Percentiles rank a stretch among this genome's conserved stretches.
phyloP scores from a whole-genome alignment of 2,797 vertebrate genomes.

The Lycodopsis pacificus region DNA sequence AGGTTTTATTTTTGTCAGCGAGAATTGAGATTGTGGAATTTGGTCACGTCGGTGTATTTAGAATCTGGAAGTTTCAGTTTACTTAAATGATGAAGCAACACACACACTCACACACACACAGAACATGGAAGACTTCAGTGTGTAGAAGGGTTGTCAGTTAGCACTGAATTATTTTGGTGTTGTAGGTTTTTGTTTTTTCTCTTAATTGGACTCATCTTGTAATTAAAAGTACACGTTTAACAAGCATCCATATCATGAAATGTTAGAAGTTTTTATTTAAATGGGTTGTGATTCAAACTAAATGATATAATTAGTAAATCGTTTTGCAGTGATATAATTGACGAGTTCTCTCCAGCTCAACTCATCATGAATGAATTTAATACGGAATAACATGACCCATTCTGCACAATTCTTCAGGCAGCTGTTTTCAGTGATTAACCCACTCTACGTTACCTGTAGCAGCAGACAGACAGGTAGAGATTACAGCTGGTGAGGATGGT shows the following conservation, averaged over 20 bases:
- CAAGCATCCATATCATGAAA: not conserved
- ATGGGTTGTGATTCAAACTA: not conserved
- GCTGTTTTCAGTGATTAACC: no score
- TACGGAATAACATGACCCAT: not conserved
- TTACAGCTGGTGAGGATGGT: not conserved
- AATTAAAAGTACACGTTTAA: not conserved
- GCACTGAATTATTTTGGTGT: not conserved
- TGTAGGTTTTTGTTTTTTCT: not conserved
- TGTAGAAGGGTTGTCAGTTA: no score
- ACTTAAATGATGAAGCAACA: not conserved
- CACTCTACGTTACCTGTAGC: no score
- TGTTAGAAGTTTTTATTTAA: not conserved
- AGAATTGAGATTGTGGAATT: conserved; percentile 17
- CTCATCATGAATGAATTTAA: not conserved
- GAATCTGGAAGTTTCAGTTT: conserved; percentile 31
- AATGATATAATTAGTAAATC: not conserved
- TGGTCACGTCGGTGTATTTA: not conserved
- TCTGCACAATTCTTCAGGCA: not conserved
- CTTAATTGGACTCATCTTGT: not conserved
- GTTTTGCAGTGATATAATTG: not conserved
- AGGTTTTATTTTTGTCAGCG: not conserved
- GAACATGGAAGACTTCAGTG: not conserved
- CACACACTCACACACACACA: not conserved
- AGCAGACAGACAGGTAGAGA: no score
- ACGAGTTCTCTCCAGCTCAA: not conserved